Percentiles rank a stretch among this genome's conserved stretches.
Conservation (phyloP, 1,140 invertebrate genomes). For the Dendroctonus valens region DNA sequence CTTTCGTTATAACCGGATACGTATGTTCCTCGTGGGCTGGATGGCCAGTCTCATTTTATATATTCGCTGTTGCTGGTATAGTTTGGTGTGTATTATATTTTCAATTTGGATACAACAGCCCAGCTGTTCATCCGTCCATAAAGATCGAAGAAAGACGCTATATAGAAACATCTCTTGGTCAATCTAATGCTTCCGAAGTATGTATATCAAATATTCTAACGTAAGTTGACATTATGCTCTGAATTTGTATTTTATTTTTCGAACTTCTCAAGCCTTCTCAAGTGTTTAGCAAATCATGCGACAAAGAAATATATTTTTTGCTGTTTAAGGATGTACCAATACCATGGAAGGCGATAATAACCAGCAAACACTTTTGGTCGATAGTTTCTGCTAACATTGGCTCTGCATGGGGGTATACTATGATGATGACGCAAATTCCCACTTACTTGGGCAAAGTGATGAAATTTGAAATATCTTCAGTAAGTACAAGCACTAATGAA, state of each 20-base stretch:
- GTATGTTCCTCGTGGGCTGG: slow-evolving; percentile 63
- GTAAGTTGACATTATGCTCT: neutral
- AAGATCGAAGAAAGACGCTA: slow-evolving; percentile 29
- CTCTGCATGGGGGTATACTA: slow-evolving; percentile 35
- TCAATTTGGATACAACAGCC: slow-evolving; percentile 29
- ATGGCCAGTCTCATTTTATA: slow-evolving; percentile 78
- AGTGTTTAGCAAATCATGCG: neutral
- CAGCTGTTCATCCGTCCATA: slow-evolving; percentile 27
- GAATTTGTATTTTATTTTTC: too few species aligned
- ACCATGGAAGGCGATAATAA: slow-evolving; percentile 37
- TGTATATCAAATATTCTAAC: too few species aligned
- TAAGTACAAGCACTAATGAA: slow-evolving; percentile 15
- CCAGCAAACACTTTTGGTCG: slow-evolving; percentile 35
- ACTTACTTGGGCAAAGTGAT: slow-evolving; percentile 37
- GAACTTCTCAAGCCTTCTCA: too few species aligned
- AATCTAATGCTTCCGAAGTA: slow-evolving; percentile 5
- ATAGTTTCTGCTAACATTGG: slow-evolving; percentile 32
- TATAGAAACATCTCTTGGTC: slow-evolving; percentile 24
- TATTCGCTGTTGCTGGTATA: slow-evolving; percentile 48
- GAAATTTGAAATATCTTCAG: slow-evolving; percentile 36
- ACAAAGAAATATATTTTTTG: neutral
- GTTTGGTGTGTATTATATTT: slow-evolving; percentile 24
- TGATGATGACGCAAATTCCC: slow-evolving; percentile 38
- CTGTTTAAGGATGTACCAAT: slow-evolving; percentile 19
- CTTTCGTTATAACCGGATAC: slow-evolving; percentile 66